A percentile compares a stretch with the other conserved stretches of the same genome.
phyloP scores from a whole-genome alignment of 2,888 invertebrate genomes.

The Folsomia candida region DNA sequence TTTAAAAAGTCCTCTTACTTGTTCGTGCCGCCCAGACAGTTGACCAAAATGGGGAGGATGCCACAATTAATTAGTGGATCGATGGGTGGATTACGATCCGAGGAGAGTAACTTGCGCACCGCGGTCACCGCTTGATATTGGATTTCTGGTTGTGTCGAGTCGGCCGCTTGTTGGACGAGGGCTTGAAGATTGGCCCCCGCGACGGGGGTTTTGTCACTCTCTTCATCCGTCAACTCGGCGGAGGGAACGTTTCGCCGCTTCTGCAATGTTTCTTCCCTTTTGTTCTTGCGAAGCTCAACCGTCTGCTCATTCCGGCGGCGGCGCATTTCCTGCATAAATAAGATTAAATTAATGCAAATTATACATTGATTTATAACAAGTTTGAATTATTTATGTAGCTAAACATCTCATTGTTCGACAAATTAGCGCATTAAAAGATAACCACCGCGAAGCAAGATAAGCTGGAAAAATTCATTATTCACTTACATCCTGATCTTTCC shows the following conservation, averaged over 20 bases:
- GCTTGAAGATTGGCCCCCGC: constrained; percentile 43
- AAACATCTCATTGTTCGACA: background rate
- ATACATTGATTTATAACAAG: background rate
- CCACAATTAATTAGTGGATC: constrained; percentile 78
- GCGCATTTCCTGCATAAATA: constrained; percentile 81
- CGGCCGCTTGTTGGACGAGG: constrained; percentile 44
- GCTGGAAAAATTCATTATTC: background rate
- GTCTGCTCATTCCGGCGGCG: constrained; percentile 94
- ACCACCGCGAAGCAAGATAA: background rate
- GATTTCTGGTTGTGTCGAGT: constrained; percentile 36
- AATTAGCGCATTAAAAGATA: background rate
- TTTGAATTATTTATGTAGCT: background rate
- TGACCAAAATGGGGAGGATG: constrained; percentile 66
- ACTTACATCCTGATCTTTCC: constrained; percentile 98
- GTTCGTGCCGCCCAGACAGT: constrained; percentile 41
- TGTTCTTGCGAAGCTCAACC: constrained; percentile 94
- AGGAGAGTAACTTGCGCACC: constrained; percentile 81
- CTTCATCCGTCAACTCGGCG: constrained; percentile 65
- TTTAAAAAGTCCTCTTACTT: too few species aligned
- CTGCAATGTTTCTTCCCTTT: constrained; percentile 92
- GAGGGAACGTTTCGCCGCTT: constrained; percentile 94
- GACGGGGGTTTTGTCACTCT: constrained; percentile 36
- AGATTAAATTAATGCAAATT: constrained; percentile 5
- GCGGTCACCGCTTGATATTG: constrained; percentile 67
- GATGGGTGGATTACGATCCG: constrained; percentile 88